These are phyloP conservation scores for Cerastoderma edule DNA, from an alignment of 2,888 invertebrate genomes.

Conservation along the genomic window DNA sequence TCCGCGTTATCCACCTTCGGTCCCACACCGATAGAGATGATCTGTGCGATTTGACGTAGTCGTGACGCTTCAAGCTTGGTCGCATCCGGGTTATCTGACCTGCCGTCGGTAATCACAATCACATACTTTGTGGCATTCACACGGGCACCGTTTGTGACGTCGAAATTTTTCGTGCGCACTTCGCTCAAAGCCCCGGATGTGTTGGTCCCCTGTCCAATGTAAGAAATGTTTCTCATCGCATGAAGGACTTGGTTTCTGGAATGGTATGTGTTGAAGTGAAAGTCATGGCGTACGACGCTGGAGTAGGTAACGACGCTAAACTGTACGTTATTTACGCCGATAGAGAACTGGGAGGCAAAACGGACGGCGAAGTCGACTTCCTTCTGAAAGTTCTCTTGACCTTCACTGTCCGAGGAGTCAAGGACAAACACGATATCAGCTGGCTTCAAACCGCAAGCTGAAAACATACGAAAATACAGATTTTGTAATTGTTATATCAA, in stretches of 20 bases:
- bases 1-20: slow-evolving; percentile 51
- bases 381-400: slow-evolving; percentile 60
- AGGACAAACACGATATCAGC: slow-evolving; percentile 64
- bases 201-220: slow-evolving; percentile 64
- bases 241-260: slow-evolving; percentile 43
- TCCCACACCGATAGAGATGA: slow-evolving; percentile 63
- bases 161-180: slow-evolving; percentile 52
- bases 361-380: slow-evolving; percentile 61
- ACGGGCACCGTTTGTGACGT: slow-evolving; percentile 49
- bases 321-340: slow-evolving; percentile 57
- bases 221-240: slow-evolving; percentile 62
- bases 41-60: slow-evolving; percentile 46
- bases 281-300: slow-evolving; percentile 49
- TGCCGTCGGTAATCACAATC: slow-evolving; percentile 70
- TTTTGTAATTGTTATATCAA: too few species aligned
- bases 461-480: too few species aligned
- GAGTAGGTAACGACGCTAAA: slow-evolving; percentile 63
- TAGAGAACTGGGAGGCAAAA: slow-evolving; percentile 59
- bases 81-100: slow-evolving; percentile 51
- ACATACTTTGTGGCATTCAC: slow-evolving; percentile 63
- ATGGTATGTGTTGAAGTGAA: slow-evolving; percentile 61
- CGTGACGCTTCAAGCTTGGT: slow-evolving; percentile 52
- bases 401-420: slow-evolving; percentile 66
- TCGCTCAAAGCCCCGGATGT: slow-evolving; percentile 60
- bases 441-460: slow-evolving; percentile 65